Base-by-base conservation (phyloP, 2,888 invertebrate genomes). In the Pantelozetes paolii region DNA sequence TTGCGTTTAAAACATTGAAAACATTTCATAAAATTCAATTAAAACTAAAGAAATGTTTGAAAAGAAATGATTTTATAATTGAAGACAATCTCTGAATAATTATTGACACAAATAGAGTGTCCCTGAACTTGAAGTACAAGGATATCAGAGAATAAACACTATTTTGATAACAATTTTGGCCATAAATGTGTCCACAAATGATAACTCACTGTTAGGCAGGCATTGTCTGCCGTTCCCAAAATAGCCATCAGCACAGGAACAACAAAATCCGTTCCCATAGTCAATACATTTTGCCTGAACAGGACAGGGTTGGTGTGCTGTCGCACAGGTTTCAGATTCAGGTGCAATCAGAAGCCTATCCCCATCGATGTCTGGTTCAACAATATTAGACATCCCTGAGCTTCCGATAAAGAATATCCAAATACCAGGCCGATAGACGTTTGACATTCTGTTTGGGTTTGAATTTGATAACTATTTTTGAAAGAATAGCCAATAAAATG, bases 181-280 rank as follows among this genome's bases (percentile, higher is more conserved):
- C n/a, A n/a, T n/a, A n/a, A n/a, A n/a, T n/a, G n/a, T n/a, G n/a
- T n/a, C n/a, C n/a, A n/a, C n/a, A n/a, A n/a, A n/a, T n/a, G n/a
- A n/a, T n/a, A n/a, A n/a, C 79, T 79, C 79, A 85, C 89, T 88
- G 81, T 89, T 87, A 82, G 89, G 89, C 75, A 97, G 86, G 81
- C 98, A 98, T 71, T 89, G 89, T 81, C 88, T 88, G 72, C 98
- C 98, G 81, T 98, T 98, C 76, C 98, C 98, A 81, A 91, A 94
- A 83, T 85, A 93, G 8, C 90, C 90, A 48, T 87, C 85, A 0
- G 80, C 78, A 81, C 98, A 98, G 77, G 87, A 85, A 82, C 98
- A 99, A 81, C 97, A 98, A 81, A 90, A 94, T 11, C 96, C 96
- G 42, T 86, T 85, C 71, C 87, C 85, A 80, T 89, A 90, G 82